Conservation (phyloP, 2,113 vertebrate genomes). For the Aptenodytes forsteri region DNA sequence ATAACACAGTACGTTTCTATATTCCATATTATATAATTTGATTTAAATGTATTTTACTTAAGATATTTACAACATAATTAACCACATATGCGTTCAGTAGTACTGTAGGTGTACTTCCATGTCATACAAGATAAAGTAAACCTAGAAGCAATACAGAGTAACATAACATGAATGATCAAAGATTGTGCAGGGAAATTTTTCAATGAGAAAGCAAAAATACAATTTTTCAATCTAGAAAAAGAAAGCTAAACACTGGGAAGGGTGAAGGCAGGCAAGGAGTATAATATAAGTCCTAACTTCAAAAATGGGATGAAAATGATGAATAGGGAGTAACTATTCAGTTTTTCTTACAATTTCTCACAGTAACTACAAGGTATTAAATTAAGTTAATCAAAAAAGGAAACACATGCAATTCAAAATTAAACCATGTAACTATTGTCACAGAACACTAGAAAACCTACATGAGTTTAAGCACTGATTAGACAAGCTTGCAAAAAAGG, state of each 20-base stretch:
- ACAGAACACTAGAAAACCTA: neutral
- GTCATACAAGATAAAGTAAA: neutral
- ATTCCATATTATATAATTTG: neutral
- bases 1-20: neutral
- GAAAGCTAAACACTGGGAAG: neutral
- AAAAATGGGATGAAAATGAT: neutral
- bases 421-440: neutral
- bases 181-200: neutral
- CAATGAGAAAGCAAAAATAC: neutral
- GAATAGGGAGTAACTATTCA: neutral
- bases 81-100: neutral
- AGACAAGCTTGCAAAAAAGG: neutral
- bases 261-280: neutral
- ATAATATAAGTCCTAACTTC: neutral
- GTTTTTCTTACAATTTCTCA: neutral
- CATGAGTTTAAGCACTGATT: neutral
- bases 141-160: neutral
- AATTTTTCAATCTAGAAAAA: neutral
- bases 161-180: neutral
- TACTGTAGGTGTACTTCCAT: neutral
- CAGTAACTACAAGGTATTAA: neutral
- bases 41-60: neutral
- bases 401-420: neutral
- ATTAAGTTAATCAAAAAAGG: neutral
- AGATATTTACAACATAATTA: neutral